phyloP scores from a whole-genome alignment of 2,888 invertebrate genomes.

The Agrypnus murinus region DNA sequence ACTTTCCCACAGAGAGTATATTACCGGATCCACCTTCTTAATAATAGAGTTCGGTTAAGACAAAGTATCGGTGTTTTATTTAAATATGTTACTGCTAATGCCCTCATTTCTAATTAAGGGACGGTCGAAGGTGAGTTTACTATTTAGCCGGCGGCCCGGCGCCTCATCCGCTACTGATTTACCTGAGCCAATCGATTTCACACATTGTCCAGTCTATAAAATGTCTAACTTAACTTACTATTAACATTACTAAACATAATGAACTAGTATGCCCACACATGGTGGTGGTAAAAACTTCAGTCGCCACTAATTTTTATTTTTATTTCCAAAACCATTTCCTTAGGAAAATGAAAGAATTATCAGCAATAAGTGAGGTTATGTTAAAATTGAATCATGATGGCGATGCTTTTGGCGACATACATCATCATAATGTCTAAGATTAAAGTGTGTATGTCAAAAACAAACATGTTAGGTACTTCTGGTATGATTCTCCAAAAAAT shows the following conservation, averaged over 20 bases:
- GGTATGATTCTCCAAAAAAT: conserved; percentile 23
- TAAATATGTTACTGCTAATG: conserved; percentile 61
- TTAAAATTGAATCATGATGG: too few relatives aligned
- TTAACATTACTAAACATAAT: background rate
- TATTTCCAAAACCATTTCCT: too few relatives aligned
- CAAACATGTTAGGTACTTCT: conserved; percentile 28
- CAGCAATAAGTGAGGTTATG: too few relatives aligned
- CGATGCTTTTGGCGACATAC: too few relatives aligned
- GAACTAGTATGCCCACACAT: conserved; percentile 18
- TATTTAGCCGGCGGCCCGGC: conserved; percentile 60
- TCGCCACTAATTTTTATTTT: too few relatives aligned
- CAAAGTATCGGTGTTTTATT: conserved; percentile 58
- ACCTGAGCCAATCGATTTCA: conserved; percentile 60
- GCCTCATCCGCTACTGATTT: conserved; percentile 60
- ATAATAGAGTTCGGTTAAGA: conserved; percentile 54
- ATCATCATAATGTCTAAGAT: too few relatives aligned
- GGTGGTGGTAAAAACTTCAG: too few relatives aligned
- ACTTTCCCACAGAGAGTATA: conserved; percentile 53
- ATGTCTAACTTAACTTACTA: conserved; percentile 34
- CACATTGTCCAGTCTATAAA: conserved; percentile 52
- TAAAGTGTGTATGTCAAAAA: too few relatives aligned
- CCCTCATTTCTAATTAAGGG: conserved; percentile 62
- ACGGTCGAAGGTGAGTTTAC: conserved; percentile 52
- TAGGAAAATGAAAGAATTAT: too few relatives aligned
- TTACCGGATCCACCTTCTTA: conserved; percentile 52